These are phyloP conservation scores for Thaumatotibia leucotreta DNA, from an alignment of 1,140 invertebrate genomes.

Conservation along the genomic window DNA sequence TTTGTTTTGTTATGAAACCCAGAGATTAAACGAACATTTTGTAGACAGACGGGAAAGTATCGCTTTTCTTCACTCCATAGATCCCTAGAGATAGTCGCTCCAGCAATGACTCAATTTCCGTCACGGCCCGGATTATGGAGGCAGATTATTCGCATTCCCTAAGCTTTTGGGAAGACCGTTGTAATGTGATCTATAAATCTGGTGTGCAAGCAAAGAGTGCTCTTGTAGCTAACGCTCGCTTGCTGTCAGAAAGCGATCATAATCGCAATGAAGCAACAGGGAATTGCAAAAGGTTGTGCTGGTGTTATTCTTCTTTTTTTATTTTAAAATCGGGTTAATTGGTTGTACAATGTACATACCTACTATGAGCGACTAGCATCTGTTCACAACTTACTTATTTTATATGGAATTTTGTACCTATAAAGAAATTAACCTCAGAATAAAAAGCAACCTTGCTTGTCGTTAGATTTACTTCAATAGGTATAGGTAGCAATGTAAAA, in stretches of 20 bases:
- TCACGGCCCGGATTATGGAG: slow-evolving; percentile 20
- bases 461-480: too few species aligned
- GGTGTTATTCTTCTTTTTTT: slow-evolving; percentile 15
- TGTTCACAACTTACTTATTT: too few species aligned
- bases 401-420: too few species aligned
- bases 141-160: neutral
- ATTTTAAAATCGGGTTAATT: slow-evolving; percentile 21
- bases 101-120: slow-evolving; percentile 34
- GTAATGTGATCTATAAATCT: neutral
- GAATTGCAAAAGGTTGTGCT: neutral
- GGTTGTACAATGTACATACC: too few species aligned
- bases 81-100: slow-evolving; percentile 21
- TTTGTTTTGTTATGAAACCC: too few species aligned
- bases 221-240: neutral
- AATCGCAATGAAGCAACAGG: neutral
- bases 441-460: too few species aligned
- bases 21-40: neutral
- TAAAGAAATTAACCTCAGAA: too few species aligned
- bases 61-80: neutral
- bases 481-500: too few species aligned
- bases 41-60: slow-evolving; percentile 3
- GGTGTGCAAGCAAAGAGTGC: neutral
- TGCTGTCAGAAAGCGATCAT: neutral
- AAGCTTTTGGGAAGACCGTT: neutral
- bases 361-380: too few species aligned